phyloP scores from a whole-genome alignment of 2,888 invertebrate species.

The Augiades crinisus region DNA sequence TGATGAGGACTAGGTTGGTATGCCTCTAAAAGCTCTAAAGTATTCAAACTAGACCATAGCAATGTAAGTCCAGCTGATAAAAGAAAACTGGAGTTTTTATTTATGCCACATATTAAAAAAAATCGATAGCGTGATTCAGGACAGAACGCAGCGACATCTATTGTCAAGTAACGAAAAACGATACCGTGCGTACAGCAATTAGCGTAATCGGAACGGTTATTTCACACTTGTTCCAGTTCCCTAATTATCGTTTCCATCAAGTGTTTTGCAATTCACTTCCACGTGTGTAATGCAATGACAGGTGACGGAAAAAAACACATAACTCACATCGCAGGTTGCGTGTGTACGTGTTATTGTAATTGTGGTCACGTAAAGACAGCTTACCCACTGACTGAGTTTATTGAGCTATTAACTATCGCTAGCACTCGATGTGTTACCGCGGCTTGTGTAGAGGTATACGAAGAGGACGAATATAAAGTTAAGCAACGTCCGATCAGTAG shows the following conservation, averaged over 20 bases:
- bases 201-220: constrained; percentile 5
- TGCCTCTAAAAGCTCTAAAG: too few relatives aligned
- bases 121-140: too few relatives aligned
- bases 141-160: too few relatives aligned
- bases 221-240: constrained; percentile 17
- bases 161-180: too few relatives aligned
- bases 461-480: too few relatives aligned
- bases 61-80: too few relatives aligned
- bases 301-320: constrained; percentile 28
- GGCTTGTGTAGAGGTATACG: too few relatives aligned
- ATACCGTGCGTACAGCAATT: background rate
- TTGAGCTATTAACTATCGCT: constrained; percentile 8
- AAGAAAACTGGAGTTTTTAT: too few relatives aligned
- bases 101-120: too few relatives aligned
- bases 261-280: constrained; percentile 26
- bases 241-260: constrained; percentile 17
- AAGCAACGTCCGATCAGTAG: too few relatives aligned
- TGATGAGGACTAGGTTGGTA: too few relatives aligned
- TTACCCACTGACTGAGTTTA: constrained; percentile 48
- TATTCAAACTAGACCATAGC: too few relatives aligned
- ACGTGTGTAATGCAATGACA: constrained; percentile 20
- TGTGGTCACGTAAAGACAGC: constrained; percentile 38
- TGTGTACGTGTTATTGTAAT: constrained; percentile 1
- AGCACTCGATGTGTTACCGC: constrained; percentile 26
- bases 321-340: constrained; percentile 33